A percentile compares a stretch with the other conserved stretches of the same genome.
Conservation (phyloP, 2,888 invertebrate species). For the Euclidia mi region DNA sequence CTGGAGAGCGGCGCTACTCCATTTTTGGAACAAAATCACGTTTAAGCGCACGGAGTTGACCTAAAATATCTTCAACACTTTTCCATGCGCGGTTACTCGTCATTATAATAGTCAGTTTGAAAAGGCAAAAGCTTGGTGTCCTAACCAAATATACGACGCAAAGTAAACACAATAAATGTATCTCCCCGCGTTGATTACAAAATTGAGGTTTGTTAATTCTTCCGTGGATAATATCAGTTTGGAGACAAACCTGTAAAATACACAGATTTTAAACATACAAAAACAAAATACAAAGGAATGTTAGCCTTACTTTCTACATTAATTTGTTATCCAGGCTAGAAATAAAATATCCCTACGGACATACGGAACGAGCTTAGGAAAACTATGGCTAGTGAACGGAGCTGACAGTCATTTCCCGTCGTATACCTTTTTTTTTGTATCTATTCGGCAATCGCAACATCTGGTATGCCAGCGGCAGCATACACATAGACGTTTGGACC, state of each 20-base stretch:
- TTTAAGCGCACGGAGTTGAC: no score
- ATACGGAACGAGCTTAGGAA: constrained; percentile 63
- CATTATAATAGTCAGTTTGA: constrained; percentile 40
- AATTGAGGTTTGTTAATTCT: constrained; percentile 41
- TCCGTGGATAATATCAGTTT: constrained; percentile 20
- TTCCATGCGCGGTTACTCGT: constrained; percentile 47
- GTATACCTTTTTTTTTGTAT: constrained; percentile 81
- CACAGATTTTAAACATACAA: constrained; percentile 7
- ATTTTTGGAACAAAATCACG: no score
- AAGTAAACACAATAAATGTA: no score
- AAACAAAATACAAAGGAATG: not conserved
- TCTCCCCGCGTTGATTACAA: no score
- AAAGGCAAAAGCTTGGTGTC: constrained; percentile 63
- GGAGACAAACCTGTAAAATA: constrained; percentile 9
- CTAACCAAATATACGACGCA: constrained; percentile 78
- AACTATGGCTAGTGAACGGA: constrained; percentile 75
- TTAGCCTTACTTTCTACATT: constrained; percentile 24
- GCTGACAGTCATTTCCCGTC: constrained; percentile 84
- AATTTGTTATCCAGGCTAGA: constrained; percentile 42
- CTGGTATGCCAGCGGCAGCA: constrained; percentile 69
- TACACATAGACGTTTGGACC: constrained; percentile 61
- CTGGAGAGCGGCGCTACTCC: no score
- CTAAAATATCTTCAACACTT: constrained; percentile 60
- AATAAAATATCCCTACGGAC: constrained; percentile 55
- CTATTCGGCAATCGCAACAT: constrained; percentile 84